These are phyloP conservation scores for Pelosia muscerda DNA, from an alignment of 2,888 invertebrate genomes.

Conservation along the genomic window DNA sequence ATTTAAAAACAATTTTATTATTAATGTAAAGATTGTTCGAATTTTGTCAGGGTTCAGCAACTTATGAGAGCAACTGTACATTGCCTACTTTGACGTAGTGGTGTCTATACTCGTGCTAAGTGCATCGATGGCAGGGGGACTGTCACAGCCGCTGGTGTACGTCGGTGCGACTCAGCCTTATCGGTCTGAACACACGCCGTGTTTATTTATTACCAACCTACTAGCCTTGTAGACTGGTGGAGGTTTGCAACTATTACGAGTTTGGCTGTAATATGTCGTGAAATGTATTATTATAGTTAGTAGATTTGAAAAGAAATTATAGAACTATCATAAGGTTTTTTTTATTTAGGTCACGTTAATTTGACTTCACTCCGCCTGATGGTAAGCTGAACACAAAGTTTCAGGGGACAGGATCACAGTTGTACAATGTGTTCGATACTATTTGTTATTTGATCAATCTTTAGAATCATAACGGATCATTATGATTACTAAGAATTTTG, in stretches of 20 bases:
- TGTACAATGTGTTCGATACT: too few relatives aligned
- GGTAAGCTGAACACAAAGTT: too few relatives aligned
- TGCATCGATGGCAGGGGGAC: constrained; percentile 50
- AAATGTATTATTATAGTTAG: constrained; percentile 35
- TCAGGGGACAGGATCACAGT: too few relatives aligned
- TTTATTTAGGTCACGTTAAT: too few relatives aligned
- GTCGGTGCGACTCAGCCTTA: constrained; percentile 72
- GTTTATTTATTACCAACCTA: constrained; percentile 82
- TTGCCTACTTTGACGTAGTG: constrained; percentile 59
- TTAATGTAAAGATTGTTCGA: too few relatives aligned
- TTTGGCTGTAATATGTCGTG: constrained; percentile 58
- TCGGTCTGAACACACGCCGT: constrained; percentile 80
- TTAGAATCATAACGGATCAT: too few relatives aligned
- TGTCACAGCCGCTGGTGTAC: constrained; percentile 50
- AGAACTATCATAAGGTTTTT: too few relatives aligned
- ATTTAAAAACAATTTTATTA: too few relatives aligned
- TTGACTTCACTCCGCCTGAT: too few relatives aligned
- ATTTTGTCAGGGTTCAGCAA: too few relatives aligned
- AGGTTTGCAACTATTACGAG: constrained; percentile 56
- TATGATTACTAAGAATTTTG: too few relatives aligned
- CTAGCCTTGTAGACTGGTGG: constrained; percentile 62
- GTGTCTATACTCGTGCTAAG: constrained; percentile 61
- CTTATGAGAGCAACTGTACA: not conserved
- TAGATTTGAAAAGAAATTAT: constrained; percentile 21
- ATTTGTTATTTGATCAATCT: too few relatives aligned